Percentiles rank a stretch among this genome's conserved stretches.
Conservation (phyloP, 2,113 vertebrate genomes). For the Callionymus lyra region DNA sequence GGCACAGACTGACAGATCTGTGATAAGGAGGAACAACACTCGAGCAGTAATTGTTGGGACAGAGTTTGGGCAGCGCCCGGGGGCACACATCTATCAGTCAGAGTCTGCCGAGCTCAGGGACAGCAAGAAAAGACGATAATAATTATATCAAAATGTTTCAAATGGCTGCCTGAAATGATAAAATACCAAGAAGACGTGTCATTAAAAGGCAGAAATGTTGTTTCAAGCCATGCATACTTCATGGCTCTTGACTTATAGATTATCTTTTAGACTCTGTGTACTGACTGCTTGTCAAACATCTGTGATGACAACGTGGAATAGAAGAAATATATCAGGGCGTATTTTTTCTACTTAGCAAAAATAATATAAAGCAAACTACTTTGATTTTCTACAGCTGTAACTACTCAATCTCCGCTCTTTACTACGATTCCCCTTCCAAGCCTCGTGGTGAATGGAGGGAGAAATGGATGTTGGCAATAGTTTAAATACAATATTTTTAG, state of each 20-base stretch:
- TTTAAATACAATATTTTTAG: too few relatives aligned
- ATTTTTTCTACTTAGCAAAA: too few relatives aligned
- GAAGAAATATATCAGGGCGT: too few relatives aligned
- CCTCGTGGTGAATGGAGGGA: too few relatives aligned
- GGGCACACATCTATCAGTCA: constrained; percentile 37
- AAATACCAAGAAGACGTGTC: too few relatives aligned
- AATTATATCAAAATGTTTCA: too few relatives aligned
- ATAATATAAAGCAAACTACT: too few relatives aligned
- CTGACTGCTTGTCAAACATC: constrained; percentile 1
- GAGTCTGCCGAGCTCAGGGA: constrained; percentile 15
- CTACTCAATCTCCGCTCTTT: too few relatives aligned
- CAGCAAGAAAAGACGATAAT: constrained; percentile 1
- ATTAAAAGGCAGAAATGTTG: neutral
- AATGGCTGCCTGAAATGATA: too few relatives aligned
- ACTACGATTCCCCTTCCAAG: too few relatives aligned
- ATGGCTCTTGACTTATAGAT: constrained; percentile 9
- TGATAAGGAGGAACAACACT: constrained; percentile 43
- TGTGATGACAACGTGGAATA: constrained; percentile 6
- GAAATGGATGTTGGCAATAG: too few relatives aligned
- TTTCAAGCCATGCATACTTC: neutral
- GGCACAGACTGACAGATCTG: constrained; percentile 41
- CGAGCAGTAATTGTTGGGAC: constrained; percentile 32
- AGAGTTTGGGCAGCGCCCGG: constrained; percentile 31
- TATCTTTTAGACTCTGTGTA: neutral
- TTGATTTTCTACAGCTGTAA: too few relatives aligned